Conservation (phyloP, 1,140 invertebrate species). For the Drosophila auraria region DNA sequence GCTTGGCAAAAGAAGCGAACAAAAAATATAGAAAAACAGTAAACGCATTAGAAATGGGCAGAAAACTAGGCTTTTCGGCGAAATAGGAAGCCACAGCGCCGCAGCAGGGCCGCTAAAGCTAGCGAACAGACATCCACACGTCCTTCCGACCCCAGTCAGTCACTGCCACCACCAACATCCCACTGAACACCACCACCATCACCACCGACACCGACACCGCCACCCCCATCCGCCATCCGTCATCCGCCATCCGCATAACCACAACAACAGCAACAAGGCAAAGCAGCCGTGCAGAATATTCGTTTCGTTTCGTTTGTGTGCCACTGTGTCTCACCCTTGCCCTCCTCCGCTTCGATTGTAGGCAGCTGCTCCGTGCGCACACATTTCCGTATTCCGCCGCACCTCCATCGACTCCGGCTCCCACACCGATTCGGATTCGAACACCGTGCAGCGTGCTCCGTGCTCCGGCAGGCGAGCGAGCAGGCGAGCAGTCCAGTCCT, state of each 20-base stretch:
- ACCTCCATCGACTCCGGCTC: not conserved
- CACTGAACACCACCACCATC: conserved; percentile 3
- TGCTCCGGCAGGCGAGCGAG: not conserved
- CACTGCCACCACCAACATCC: not conserved
- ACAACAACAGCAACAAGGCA: conserved; percentile 36
- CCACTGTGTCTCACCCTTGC: conserved; percentile 20
- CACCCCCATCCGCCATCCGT: conserved; percentile 11
- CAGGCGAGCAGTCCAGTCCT: conserved; percentile 12
- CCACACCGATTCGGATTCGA: not conserved
- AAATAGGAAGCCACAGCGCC: conserved; percentile 23
- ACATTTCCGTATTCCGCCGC: conserved; percentile 24
- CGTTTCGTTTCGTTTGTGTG: conserved; percentile 19
- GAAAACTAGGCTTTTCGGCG: conserved; percentile 16
- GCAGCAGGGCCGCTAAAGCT: not conserved
- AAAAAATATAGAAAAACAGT: conserved; percentile 4
- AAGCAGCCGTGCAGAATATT: conserved; percentile 17
- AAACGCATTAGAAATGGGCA: conserved; percentile 11
- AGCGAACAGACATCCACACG: conserved; percentile 5
- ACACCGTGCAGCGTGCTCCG: conserved; percentile 1
- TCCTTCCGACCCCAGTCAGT: not conserved
- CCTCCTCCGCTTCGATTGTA: conserved; percentile 15
- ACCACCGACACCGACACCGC: not conserved
- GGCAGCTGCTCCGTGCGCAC: conserved; percentile 27
- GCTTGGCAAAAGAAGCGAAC: conserved; percentile 26
- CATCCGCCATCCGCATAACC: conserved; percentile 28